Conservation (phyloP, 2,888 invertebrate species). For the Rhodophaea formosa region DNA sequence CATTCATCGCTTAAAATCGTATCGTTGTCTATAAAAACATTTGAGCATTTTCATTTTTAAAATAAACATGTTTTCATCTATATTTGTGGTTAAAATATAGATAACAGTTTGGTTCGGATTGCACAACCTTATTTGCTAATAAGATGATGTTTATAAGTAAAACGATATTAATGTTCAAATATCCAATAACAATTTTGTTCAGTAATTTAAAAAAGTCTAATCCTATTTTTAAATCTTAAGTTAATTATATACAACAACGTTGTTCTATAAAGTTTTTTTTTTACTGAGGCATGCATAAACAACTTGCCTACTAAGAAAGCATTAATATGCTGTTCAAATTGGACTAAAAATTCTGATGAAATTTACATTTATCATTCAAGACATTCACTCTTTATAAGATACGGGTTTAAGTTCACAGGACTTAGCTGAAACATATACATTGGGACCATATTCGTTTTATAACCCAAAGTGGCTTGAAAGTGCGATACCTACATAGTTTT, state of each 20-base stretch:
- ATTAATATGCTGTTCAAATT: not conserved
- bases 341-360: not conserved
- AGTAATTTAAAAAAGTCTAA: not conserved
- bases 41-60: not conserved
- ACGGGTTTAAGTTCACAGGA: too few relatives aligned
- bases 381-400: too few relatives aligned
- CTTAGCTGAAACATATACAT: too few relatives aligned
- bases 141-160: not conserved
- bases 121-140: not conserved
- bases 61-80: too few relatives aligned
- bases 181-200: slow-evolving; percentile 2
- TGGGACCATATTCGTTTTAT: too few relatives aligned
- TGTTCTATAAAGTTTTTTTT: slow-evolving; percentile 15
- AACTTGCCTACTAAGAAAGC: slow-evolving; percentile 21
- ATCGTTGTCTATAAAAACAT: not conserved
- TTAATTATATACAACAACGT: slow-evolving; percentile 1
- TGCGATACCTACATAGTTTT: too few relatives aligned
- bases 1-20: not conserved
- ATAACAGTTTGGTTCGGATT: too few relatives aligned
- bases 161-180: not conserved
- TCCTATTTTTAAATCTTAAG: slow-evolving; percentile 1
- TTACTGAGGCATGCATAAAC: slow-evolving; percentile 21
- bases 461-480: too few relatives aligned
- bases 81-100: too few relatives aligned
- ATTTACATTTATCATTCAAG: not conserved